A percentile compares a stretch with the other conserved stretches of the same genome.
phyloP scores from a whole-genome alignment of 2,113 vertebrate genomes.

The Cephalophus harveyi region DNA sequence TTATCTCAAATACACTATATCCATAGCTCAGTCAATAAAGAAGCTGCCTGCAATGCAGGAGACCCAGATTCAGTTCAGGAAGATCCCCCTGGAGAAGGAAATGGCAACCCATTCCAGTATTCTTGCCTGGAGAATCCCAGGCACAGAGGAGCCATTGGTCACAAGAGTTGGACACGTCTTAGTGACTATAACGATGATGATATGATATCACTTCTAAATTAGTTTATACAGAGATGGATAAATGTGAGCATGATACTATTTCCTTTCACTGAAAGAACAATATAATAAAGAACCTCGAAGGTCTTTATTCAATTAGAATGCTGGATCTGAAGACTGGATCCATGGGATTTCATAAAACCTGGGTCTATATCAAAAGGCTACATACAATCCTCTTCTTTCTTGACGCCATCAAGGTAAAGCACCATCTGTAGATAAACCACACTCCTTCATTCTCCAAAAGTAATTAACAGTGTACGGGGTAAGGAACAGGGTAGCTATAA shows the following conservation, averaged over 20 bases:
- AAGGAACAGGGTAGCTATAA: neutral
- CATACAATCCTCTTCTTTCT: neutral
- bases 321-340: neutral
- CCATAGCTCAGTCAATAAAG: neutral
- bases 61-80: neutral
- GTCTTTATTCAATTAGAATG: conserved; percentile 19
- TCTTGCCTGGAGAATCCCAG: neutral
- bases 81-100: neutral
- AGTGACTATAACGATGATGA: neutral
- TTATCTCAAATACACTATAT: conserved; percentile 22
- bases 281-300: neutral
- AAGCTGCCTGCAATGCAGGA: neutral
- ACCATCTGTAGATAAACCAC: neutral
- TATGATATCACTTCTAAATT: conserved; percentile 21
- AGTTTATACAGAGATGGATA: neutral
- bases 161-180: rapidly evolving
- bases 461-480: neutral
- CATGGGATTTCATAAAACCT: conserved; percentile 4
- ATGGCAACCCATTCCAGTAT: neutral
- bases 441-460: neutral
- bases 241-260: neutral
- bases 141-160: neutral
- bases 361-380: neutral
- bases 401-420: neutral
- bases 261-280: conserved; percentile 27